phyloP scores from a whole-genome alignment of 1,140 invertebrate genomes.

The Anastrepha obliqua region DNA sequence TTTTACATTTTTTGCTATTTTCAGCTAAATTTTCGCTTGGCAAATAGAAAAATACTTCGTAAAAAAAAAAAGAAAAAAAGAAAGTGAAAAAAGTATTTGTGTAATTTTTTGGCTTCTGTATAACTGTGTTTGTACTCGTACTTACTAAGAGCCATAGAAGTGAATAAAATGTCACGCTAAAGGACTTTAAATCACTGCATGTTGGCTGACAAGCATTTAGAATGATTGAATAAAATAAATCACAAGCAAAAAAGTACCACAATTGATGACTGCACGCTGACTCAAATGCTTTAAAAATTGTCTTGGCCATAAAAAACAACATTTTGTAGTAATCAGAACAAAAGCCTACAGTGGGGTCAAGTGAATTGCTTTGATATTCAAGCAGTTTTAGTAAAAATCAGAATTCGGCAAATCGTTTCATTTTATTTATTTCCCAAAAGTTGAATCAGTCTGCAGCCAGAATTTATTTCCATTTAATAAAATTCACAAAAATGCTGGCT shows the following conservation, averaged over 20 bases:
- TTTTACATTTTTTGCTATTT: conserved; percentile 15
- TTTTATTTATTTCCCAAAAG: no score
- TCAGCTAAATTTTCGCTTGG: neutral
- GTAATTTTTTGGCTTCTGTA: conserved; percentile 10
- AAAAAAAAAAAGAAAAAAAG: no score
- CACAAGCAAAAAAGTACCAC: neutral
- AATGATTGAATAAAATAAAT: conserved; percentile 2
- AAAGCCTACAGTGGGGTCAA: no score
- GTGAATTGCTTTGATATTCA: no score
- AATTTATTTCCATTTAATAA: no score
- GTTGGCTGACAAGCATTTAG: neutral
- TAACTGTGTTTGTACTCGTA: no score
- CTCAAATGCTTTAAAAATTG: neutral
- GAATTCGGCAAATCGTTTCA: no score
- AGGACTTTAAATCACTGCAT: conserved; percentile 31
- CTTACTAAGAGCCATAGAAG: neutral
- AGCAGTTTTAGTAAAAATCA: no score
- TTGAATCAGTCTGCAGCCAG: no score
- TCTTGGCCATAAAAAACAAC: neutral
- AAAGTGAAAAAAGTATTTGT: neutral
- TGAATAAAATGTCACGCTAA: conserved; percentile 39
- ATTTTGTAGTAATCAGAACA: no score
- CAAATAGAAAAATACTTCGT: neutral
- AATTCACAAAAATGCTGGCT: no score
- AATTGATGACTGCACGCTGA: neutral